Conservation (phyloP, 2,113 vertebrate species). For the Mixornis gularis region DNA sequence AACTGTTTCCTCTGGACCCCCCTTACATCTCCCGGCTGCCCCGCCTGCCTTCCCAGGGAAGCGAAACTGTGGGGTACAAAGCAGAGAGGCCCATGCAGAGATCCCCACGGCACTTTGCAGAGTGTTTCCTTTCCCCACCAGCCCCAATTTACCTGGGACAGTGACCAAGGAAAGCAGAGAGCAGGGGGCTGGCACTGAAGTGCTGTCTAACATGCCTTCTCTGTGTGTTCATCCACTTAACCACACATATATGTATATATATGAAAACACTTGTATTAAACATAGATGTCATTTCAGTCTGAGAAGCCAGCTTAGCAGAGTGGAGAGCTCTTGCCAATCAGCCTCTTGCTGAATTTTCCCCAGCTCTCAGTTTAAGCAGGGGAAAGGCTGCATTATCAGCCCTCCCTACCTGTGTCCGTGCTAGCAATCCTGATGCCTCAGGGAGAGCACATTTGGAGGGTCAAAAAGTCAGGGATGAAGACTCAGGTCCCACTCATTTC, state of each 20-base stretch:
- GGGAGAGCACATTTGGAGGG: not conserved
- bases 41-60: not conserved
- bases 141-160: not conserved
- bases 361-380: not conserved
- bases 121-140: not conserved
- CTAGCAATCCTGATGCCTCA: rapidly evolving
- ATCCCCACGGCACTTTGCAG: not conserved
- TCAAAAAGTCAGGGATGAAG: not conserved
- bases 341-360: not conserved
- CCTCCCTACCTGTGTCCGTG: rapidly evolving
- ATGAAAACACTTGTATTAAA: not conserved
- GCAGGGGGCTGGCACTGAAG: not conserved
- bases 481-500: rapidly evolving
- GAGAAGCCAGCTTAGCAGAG: not conserved
- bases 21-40: not conserved
- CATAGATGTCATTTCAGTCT: not conserved
- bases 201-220: not conserved
- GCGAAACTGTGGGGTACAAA: rapidly evolving
- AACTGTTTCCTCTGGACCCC: rapidly evolving
- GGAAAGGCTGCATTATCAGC: not conserved
- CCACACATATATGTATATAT: not conserved
- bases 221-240: not conserved
- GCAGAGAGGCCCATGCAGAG: not conserved
- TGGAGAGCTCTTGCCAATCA: not conserved
- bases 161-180: not conserved